These are phyloP conservation scores for Pseudonaja textilis DNA, from an alignment of 2,113 vertebrate species.

Conservation along the genomic window DNA sequence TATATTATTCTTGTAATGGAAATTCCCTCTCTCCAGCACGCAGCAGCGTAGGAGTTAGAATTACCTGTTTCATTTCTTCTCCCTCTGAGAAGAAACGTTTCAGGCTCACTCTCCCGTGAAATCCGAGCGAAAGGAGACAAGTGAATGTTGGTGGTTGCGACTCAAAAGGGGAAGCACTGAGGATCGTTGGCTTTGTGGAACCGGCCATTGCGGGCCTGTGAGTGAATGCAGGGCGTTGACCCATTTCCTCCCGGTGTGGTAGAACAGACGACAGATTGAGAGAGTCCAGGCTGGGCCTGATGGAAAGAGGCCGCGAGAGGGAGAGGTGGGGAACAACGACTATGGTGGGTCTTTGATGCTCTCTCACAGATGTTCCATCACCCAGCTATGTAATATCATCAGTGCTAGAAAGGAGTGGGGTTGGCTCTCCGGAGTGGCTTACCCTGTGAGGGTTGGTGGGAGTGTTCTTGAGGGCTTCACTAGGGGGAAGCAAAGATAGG, in stretches of 20 bases:
- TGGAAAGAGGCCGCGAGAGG: not conserved
- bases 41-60: not conserved
- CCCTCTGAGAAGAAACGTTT: constrained; percentile 23
- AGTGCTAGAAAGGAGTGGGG: no score
- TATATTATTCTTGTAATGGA: not conserved
- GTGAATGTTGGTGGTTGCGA: not conserved
- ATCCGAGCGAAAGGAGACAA: not conserved
- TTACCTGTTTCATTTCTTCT: not conserved
- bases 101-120: constrained; percentile 5
- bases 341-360: no score
- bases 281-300: not conserved
- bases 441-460: no score
- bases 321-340: no score
- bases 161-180: not conserved
- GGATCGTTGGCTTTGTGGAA: not conserved
- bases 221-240: not conserved
- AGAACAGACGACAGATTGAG: not conserved
- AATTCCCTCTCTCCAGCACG: not conserved
- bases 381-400: no score
- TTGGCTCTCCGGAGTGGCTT: no score
- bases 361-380: no score
- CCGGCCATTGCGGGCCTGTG: not conserved
- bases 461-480: not conserved
- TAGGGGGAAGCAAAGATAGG: not conserved
- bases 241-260: not conserved